Evolutionary conservation across 2,113 vertebrate genomes (phyloP), one percentile per base, ranked within the genome.

Genomic region (Strix aluco): DNA sequence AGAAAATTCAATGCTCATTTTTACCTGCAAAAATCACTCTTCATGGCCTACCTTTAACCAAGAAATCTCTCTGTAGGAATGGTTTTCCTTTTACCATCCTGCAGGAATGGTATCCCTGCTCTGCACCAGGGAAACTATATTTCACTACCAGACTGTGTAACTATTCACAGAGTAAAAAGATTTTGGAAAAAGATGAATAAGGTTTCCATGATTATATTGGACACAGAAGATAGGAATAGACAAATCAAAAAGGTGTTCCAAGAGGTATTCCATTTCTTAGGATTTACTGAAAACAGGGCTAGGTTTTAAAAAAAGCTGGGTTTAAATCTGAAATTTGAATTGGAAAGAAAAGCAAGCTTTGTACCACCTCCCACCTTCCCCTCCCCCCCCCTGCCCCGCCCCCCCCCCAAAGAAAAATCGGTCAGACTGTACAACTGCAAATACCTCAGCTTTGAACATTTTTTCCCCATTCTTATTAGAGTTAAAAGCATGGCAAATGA

Each of bases 371-470:
- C 44, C 44, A 44, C 44, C 5, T 42, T 42, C 40, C 44, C 44
- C 44, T 15, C 16, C 42, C 13, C 42, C 42, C 13, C 42, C 42
- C 14, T 3, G 15, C 14, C 42, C 13, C 42, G 6, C 42, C 15
- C 15, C 42, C 42, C 42, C 42, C 42, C 6, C 15, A 44, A 44
- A 44, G 5, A 44, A 44, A 44, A 96, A 96, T 92, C 69, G 89
- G 66, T 93, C 81, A 92, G 23, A 66, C 34, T 83, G 30, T 72
- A 67, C 30, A 29, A 91, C 82, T 94, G 94, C 97, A 98, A 96
- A 89, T 96, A 94, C n/a, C 80, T 78, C 67, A 81, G 70, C 88
- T 96, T 97, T 97, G 92, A 97, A 96, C 65, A 89, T 51, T 83
- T 90, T 84, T 70, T 20, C 27, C 40, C 36, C 42, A 85, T 85